phyloP scores from a whole-genome alignment of 2,113 vertebrate genomes.

The Gobio gobio region DNA sequence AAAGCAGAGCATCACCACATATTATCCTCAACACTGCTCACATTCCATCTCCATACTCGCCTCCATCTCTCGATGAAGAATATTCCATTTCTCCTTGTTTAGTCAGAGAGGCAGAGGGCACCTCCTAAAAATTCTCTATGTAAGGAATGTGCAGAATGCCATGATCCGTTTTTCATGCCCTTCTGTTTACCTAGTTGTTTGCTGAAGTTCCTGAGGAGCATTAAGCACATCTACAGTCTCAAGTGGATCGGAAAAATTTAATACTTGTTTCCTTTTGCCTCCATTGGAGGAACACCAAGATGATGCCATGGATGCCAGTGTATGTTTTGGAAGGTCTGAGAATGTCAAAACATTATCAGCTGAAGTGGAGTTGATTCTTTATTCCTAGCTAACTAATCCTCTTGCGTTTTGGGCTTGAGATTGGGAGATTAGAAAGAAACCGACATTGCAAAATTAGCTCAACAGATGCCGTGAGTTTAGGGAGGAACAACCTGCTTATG shows the following conservation, averaged over 20 bases:
- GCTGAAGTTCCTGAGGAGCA: conserved; percentile 27
- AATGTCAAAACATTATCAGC: conserved; percentile 43
- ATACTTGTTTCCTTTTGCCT: conserved; percentile 31
- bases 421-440: neutral
- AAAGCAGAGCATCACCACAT: neutral
- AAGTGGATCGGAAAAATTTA: conserved; percentile 36
- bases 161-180: conserved; percentile 45
- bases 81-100: conserved; percentile 51
- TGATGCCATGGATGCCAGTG: conserved; percentile 30
- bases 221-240: conserved; percentile 37
- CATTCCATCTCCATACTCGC: conserved; percentile 39
- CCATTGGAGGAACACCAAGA: conserved; percentile 25
- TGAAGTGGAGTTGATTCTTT: neutral
- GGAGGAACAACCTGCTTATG: neutral
- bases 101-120: conserved; percentile 42
- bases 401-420: neutral
- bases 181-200: conserved; percentile 43
- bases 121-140: conserved; percentile 36
- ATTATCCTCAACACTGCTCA: neutral
- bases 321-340: conserved; percentile 17
- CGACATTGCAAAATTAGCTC: neutral
- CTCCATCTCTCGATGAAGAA: conserved; percentile 29
- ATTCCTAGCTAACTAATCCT: neutral
- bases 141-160: conserved; percentile 53
- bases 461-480: neutral